phyloP scores from a whole-genome alignment of 1,140 invertebrate species.

The Penaeus japonicus region DNA sequence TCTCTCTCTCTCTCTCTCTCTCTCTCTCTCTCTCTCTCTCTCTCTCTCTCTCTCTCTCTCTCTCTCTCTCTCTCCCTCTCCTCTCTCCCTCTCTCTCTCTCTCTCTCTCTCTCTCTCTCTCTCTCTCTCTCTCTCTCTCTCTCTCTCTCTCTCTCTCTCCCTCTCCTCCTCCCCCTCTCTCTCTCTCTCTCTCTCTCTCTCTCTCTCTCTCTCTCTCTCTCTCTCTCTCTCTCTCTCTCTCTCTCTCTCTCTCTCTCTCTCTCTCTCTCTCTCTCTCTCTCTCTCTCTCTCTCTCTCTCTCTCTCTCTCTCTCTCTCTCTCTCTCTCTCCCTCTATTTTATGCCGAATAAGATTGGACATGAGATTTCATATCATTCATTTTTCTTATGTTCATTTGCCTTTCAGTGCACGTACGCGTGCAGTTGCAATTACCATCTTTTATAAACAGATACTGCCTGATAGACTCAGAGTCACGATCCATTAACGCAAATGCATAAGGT shows the following conservation, averaged over 20 bases:
- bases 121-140: background rate
- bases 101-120: background rate
- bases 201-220: background rate
- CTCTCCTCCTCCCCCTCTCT: background rate
- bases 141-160: background rate
- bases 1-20: background rate
- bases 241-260: background rate
- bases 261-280: background rate
- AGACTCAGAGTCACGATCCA: no score
- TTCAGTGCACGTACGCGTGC: no score
- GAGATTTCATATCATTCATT: no score
- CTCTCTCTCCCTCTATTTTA: background rate
- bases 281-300: background rate
- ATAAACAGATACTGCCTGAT: no score
- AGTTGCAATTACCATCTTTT: no score
- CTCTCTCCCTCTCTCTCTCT: no score
- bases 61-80: background rate
- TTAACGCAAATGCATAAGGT: no score
- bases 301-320: background rate
- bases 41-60: background rate
- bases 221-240: background rate
- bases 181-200: background rate
- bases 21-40: no score
- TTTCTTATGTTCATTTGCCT: no score
- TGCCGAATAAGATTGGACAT: no score